Evolutionary conservation across 2,888 invertebrate species (phyloP).

Genomic region (Anorthoa munda): DNA sequence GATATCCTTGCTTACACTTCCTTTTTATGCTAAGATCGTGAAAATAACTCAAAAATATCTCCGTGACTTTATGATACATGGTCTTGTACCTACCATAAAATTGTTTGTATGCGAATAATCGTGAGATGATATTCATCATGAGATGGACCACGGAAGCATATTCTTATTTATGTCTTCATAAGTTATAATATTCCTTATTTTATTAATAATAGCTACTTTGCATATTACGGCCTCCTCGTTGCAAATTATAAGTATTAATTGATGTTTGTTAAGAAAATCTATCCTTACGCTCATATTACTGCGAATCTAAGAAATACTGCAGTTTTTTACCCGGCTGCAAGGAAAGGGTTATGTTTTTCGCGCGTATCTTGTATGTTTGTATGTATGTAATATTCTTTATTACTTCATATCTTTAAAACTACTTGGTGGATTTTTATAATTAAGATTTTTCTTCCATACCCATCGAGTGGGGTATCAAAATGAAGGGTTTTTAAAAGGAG

Average conservation of each 20-base stretch:
- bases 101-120: slow-evolving; percentile 45
- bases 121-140: slow-evolving; percentile 62
- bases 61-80: slow-evolving; percentile 28
- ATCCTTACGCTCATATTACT: background rate
- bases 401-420: too few species aligned
- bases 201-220: slow-evolving; percentile 49
- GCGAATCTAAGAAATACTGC: too few species aligned
- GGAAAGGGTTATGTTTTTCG: too few species aligned
- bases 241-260: slow-evolving; percentile 49
- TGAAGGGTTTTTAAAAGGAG: too few species aligned
- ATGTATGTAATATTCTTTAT: too few species aligned
- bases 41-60: slow-evolving; percentile 50
- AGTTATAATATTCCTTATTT: slow-evolving; percentile 42
- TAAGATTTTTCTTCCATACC: too few species aligned
- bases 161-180: slow-evolving; percentile 56
- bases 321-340: too few species aligned
- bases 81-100: slow-evolving; percentile 20
- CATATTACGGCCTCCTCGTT: slow-evolving; percentile 42
- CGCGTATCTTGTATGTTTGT: too few species aligned
- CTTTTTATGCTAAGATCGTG: slow-evolving; percentile 45
- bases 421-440: too few species aligned
- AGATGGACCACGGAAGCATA: slow-evolving; percentile 62
- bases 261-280: slow-evolving; percentile 17
- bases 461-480: too few species aligned
- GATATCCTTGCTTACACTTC: slow-evolving; percentile 44